Percentiles rank a stretch among this genome's conserved stretches.
Evolutionary conservation across 2,888 invertebrate genomes (phyloP).

Genomic region (Melieria crassipennis): DNA sequence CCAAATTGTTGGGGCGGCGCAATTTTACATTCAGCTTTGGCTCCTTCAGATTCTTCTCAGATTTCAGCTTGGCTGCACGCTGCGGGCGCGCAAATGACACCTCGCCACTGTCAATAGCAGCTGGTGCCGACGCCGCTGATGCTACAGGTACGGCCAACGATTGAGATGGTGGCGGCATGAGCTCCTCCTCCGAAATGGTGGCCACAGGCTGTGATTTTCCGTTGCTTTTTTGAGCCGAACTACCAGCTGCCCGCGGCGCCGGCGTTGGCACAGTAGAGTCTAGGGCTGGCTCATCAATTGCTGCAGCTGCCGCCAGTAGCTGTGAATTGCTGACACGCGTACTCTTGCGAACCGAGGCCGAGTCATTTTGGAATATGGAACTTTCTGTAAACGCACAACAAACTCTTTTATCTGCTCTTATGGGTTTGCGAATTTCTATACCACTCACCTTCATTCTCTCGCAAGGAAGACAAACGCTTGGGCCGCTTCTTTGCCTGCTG

Average conservation of each 20-base stretch:
- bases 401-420: neutral
- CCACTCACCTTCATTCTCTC: constrained; percentile 49
- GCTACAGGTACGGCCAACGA: constrained; percentile 36
- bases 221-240: no score
- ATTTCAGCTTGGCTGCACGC: constrained; percentile 58
- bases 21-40: constrained; percentile 50
- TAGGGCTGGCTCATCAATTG: constrained; percentile 16
- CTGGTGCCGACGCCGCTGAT: constrained; percentile 12
- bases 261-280: constrained; percentile 1
- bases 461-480: constrained; percentile 53
- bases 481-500: constrained; percentile 59
- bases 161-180: constrained; percentile 51
- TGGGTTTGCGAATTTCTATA: neutral
- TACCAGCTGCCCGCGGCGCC: constrained; percentile 14
- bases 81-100: constrained; percentile 53
- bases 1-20: constrained; percentile 51
- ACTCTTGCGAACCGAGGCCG: constrained; percentile 24
- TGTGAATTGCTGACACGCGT: constrained; percentile 49
- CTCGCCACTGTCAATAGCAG: constrained; percentile 32
- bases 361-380: no score
- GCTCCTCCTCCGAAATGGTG: constrained; percentile 33
- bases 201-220: no score
- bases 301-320: constrained; percentile 43
- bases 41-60: constrained; percentile 57
- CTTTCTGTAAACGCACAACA: neutral